Conservation (phyloP, 92 coral and sea anemone genomes). For the Diadumene lineata region DNA sequence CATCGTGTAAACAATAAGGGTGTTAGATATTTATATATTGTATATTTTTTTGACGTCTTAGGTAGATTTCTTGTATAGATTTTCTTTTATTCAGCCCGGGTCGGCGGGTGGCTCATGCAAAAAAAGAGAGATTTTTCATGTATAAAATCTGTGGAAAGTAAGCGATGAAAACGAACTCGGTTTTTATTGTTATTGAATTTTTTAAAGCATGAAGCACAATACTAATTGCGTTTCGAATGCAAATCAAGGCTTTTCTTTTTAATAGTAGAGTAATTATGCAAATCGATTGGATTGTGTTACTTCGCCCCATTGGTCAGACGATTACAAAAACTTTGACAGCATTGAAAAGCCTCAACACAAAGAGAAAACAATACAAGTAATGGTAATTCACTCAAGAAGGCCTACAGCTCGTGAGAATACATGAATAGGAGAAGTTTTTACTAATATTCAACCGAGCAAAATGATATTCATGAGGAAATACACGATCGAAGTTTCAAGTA, state of each 20-base stretch:
- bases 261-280: slow-evolving; percentile 24
- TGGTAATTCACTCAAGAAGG: neutral
- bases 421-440: neutral
- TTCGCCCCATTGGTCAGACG: slow-evolving; percentile 31
- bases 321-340: slow-evolving; percentile 28
- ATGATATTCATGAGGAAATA: neutral
- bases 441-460: neutral
- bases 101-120: no score
- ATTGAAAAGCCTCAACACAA: slow-evolving; percentile 16
- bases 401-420: neutral
- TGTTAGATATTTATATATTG: no score
- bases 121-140: no score
- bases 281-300: slow-evolving; percentile 19
- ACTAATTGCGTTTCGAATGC: neutral
- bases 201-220: neutral
- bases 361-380: neutral
- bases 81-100: no score
- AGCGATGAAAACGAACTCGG: neutral
- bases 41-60: no score
- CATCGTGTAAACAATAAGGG: no score
- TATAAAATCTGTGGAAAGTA: no score
- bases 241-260: neutral
- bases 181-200: neutral
- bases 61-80: no score
- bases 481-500: neutral